Evolutionary conservation across 2,888 invertebrate genomes (phyloP), one percentile per base, ranked within the genome.

Genomic region (Thereva unica): DNA sequence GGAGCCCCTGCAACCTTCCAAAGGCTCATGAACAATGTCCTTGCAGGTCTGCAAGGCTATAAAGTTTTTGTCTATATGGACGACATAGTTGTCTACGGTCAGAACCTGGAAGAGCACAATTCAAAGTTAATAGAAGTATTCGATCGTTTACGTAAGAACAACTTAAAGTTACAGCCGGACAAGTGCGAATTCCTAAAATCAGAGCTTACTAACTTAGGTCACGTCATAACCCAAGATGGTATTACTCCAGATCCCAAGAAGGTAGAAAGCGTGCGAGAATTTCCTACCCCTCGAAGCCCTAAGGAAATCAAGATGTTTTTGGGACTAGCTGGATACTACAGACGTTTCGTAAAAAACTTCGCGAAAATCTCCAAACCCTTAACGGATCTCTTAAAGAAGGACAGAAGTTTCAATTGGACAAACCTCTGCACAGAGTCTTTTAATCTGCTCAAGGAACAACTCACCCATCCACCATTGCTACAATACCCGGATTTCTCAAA

Each of bases 1-100:
- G 79, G 78, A 66, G 78, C 80, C 1, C 80, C 81, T 0, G 75
- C 76, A 1, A 78, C 78, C 0, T 79, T 81, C 59, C 77, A 78
- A 71, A 54, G 77, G 5, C 68, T 76, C 59, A 79, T 79, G 78
- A 74, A 78, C 61, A 74, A 71, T 63, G 72, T 78, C 0, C 63
- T 80, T 12, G 50, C 73, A 45, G 77, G 77, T 4, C 49, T 78
- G 10, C 74, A 74, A 71, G 75, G 75, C 1, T 67, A 59, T 53
- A 4, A 45, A 4, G 38, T 34, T 42, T 23, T 56, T 10, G 56
- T 59, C 3, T 59, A 52, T 52, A 35, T 78, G 6, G 78, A 78
- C 63, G 78, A 77, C 63, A 73, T 78, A 2, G 74, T 77, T 4
- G 71, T 77, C 0, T 75, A 72, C 49, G 73, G 72, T 0, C 65